Conservation (phyloP, 2,797 vertebrate genomes). For the Chloroceryle inda region DNA sequence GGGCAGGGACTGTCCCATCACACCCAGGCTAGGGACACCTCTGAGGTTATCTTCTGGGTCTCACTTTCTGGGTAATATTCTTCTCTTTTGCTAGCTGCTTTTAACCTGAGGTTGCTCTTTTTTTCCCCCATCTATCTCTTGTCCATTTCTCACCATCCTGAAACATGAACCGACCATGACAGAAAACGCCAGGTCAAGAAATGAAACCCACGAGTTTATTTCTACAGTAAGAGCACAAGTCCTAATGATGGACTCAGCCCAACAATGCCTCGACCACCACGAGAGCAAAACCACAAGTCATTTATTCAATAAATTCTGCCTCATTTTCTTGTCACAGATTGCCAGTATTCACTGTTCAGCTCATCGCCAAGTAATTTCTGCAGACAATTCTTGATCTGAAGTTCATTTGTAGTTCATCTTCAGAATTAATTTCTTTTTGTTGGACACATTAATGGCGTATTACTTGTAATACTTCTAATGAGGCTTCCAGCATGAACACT, state of each 20-base stretch:
- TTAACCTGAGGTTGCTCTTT: not conserved
- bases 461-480: constrained; percentile 45
- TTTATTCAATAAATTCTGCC: not conserved
- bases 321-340: constrained; percentile 26
- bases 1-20: not conserved
- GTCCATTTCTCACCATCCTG: not conserved
- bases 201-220: not conserved
- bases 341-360: not conserved
- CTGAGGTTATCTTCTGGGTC: not conserved
- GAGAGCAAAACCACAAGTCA: not conserved
- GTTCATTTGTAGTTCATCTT: constrained; percentile 50
- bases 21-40: not conserved
- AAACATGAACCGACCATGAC: not conserved
- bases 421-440: constrained; percentile 62
- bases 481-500: constrained; percentile 32
- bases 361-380: constrained; percentile 38
- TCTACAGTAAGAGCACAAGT: not conserved
- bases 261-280: not conserved
- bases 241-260: not conserved
- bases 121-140: not conserved
- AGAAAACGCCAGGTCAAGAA: not conserved
- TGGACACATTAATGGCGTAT: constrained; percentile 28
- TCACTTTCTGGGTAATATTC: not conserved
- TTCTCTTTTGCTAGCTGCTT: not conserved
- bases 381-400: constrained; percentile 39